phyloP scores from a whole-genome alignment of 2,113 vertebrate species.

The Eurypyga helias region DNA sequence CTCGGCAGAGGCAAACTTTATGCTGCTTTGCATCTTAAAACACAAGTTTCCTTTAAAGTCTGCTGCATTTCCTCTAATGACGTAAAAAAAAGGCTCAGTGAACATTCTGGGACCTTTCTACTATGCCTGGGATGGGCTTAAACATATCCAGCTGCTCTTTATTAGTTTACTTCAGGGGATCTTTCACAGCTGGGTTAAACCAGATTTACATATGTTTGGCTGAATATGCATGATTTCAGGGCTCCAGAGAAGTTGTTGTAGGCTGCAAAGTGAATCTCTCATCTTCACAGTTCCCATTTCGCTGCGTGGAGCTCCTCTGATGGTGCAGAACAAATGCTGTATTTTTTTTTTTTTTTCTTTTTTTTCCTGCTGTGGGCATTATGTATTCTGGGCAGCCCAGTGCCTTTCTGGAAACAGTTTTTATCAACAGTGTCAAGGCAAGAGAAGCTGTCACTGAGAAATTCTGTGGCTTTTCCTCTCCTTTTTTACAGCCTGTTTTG shows the following conservation, averaged over 20 bases:
- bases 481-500: constrained; percentile 19
- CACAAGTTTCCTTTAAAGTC: constrained; percentile 40
- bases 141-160: constrained; percentile 34
- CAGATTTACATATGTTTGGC: constrained; percentile 4
- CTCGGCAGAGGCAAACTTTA: constrained; percentile 4
- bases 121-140: constrained; percentile 5
- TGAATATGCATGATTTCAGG: neutral
- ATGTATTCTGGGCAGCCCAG: neutral
- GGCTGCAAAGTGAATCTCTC: neutral
- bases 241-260: constrained; percentile 32
- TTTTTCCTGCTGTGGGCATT: neutral
- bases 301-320: neutral
- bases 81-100: constrained; percentile 7
- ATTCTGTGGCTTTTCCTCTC: neutral
- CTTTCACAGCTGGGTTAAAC: constrained; percentile 33
- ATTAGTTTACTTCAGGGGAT: constrained; percentile 34
- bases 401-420: constrained; percentile 16
- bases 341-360: no score
- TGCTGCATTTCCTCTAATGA: constrained; percentile 41
- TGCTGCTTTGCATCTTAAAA: constrained; percentile 50
- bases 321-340: neutral
- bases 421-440: constrained; percentile 34
- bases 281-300: neutral
- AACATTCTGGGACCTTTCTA: constrained; percentile 40
- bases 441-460: constrained; percentile 54